Evolutionary conservation across 2,888 invertebrate species (phyloP).

Genomic region (Teleogryllus oceanicus): DNA sequence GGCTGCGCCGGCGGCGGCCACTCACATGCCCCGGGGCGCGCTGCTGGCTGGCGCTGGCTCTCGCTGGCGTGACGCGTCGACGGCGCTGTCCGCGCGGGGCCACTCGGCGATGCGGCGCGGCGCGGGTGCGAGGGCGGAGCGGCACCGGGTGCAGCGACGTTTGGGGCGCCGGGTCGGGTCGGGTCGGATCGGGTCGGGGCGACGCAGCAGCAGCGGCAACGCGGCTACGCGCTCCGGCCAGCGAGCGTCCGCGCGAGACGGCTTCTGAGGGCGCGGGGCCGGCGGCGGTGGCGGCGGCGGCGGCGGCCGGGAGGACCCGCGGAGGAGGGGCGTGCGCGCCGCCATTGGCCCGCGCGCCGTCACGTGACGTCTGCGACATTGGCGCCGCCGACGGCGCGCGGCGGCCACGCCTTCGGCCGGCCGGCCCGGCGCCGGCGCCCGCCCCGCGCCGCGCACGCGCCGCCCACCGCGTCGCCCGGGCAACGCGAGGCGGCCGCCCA

Average conservation of each 20-base stretch:
- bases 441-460: constrained; percentile 42
- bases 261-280: constrained; percentile 33
- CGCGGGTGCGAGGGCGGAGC: constrained; percentile 19
- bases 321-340: too few species aligned
- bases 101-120: too few species aligned
- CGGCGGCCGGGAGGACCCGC: constrained; percentile 36
- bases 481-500: constrained; percentile 26
- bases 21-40: too few species aligned
- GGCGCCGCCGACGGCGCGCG: constrained; percentile 36
- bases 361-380: constrained; percentile 42
- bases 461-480: constrained; percentile 28
- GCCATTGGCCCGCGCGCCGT: too few species aligned
- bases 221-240: neutral
- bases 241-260: too few species aligned
- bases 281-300: constrained; percentile 48
- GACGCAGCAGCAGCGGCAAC: constrained; percentile 29
- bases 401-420: constrained; percentile 35
- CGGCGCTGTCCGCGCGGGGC: too few species aligned
- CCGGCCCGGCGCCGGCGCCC: constrained; percentile 47
- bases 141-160: constrained; percentile 45
- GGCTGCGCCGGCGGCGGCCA: too few species aligned
- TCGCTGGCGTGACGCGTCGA: too few species aligned
- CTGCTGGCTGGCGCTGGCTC: too few species aligned
- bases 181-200: constrained; percentile 20
- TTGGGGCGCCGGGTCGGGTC: constrained; percentile 44